These are phyloP conservation scores for Scrobipalpa costella DNA, from an alignment of 2,888 invertebrate species.

Conservation along the genomic window DNA sequence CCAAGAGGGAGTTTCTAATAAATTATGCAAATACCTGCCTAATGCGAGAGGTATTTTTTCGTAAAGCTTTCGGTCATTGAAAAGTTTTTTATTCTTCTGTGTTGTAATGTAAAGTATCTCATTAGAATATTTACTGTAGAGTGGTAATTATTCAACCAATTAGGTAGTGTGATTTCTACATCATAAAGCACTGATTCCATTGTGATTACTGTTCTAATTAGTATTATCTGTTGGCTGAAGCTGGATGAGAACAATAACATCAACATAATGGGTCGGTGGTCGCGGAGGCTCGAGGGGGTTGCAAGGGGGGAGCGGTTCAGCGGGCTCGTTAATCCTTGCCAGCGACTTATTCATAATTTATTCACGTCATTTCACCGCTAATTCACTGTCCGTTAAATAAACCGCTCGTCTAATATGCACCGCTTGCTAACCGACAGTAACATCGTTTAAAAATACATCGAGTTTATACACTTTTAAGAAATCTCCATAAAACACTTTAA, in stretches of 20 bases:
- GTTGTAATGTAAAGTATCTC: background rate
- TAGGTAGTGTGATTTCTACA: background rate
- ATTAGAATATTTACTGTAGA: background rate
- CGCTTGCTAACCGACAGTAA: constrained; percentile 33
- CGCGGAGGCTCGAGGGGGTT: constrained; percentile 34
- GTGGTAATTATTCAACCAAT: background rate
- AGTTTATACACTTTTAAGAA: constrained; percentile 17
- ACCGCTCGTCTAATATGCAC: constrained; percentile 55
- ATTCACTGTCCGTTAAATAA: constrained; percentile 63
- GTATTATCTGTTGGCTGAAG: constrained; percentile 33
- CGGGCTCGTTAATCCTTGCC: constrained; percentile 65
- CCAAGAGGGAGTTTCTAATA: constrained; percentile 20
- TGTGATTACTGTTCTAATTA: constrained; percentile 25
- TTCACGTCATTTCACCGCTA: constrained; percentile 65
- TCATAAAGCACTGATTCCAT: constrained; percentile 12
- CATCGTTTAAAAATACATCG: constrained; percentile 21
- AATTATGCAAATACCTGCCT: constrained; percentile 21
- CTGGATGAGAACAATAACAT: constrained; percentile 42
- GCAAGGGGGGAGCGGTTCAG: constrained; percentile 48
- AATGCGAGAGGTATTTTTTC: constrained; percentile 15
- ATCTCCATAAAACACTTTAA: background rate
- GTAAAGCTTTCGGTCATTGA: background rate
- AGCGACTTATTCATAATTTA: constrained; percentile 67
- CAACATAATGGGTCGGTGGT: constrained; percentile 38
- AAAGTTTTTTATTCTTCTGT: background rate